phyloP scores from a whole-genome alignment of 2,113 vertebrate genomes.

The Micromys minutus region DNA sequence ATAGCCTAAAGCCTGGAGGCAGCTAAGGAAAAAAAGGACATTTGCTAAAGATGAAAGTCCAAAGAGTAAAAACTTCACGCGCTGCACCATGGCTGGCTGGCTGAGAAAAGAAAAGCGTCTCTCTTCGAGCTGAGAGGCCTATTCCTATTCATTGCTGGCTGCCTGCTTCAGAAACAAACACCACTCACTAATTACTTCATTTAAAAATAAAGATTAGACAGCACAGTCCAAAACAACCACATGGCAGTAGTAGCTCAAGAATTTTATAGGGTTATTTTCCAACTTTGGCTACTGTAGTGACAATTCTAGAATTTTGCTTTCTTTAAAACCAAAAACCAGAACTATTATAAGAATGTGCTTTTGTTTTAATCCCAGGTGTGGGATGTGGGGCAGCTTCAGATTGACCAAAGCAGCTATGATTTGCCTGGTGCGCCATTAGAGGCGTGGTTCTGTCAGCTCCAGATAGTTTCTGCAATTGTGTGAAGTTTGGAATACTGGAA shows the following conservation, averaged over 20 bases:
- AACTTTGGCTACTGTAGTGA: slow-evolving; percentile 9
- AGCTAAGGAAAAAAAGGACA: slow-evolving; percentile 52
- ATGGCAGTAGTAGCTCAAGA: slow-evolving; percentile 41
- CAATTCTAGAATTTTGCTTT: too few relatives aligned
- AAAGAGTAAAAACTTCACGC: slow-evolving; percentile 42
- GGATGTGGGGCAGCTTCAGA: too few relatives aligned
- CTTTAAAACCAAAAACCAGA: too few relatives aligned
- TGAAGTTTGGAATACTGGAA: too few relatives aligned
- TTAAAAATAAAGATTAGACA: slow-evolving; percentile 62
- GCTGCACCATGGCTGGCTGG: not conserved
- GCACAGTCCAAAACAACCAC: slow-evolving; percentile 40
- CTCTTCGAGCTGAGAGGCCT: slow-evolving; percentile 47
- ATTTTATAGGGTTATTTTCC: slow-evolving; percentile 61
- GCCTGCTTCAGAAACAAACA: slow-evolving; percentile 59
- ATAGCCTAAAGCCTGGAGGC: not conserved
- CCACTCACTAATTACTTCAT: slow-evolving; percentile 59
- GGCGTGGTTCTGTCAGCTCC: too few relatives aligned
- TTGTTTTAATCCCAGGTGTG: too few relatives aligned
- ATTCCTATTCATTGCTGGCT: slow-evolving; percentile 60
- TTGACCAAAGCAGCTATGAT: too few relatives aligned
- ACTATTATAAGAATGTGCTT: too few relatives aligned
- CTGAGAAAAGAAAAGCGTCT: slow-evolving; percentile 41
- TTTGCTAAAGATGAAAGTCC: slow-evolving; percentile 47
- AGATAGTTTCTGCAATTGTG: too few relatives aligned
- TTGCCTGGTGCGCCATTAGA: too few relatives aligned